A percentile compares a stretch with the other conserved stretches of the same genome.
phyloP scores from a whole-genome alignment of 2,888 invertebrate genomes.

The Saturnia japonica region DNA sequence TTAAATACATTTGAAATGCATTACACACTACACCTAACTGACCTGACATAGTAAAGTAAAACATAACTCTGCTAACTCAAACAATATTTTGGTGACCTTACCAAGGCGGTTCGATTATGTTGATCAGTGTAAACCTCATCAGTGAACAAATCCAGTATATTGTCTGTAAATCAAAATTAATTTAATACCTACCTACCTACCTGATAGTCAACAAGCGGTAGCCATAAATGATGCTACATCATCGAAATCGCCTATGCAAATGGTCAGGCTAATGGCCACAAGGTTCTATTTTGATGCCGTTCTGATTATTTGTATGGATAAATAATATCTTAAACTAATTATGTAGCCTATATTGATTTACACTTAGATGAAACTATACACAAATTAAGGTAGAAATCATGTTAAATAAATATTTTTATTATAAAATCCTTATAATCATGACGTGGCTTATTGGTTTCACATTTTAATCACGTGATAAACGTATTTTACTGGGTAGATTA shows the following conservation, averaged over 20 bases:
- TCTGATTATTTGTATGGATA: neutral
- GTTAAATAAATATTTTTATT: neutral
- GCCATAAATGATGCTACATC: neutral
- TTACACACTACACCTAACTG: too few relatives aligned
- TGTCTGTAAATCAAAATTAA: neutral
- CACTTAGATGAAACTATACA: neutral
- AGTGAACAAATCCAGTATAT: neutral
- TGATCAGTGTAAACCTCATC: neutral
- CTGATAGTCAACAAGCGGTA: neutral
- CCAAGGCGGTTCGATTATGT: neutral
- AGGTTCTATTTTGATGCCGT: neutral
- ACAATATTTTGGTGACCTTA: neutral
- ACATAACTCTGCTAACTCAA: neutral
- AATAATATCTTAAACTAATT: neutral
- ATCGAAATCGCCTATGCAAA: neutral
- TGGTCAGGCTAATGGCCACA: constrained; percentile 1
- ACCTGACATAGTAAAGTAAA: neutral
- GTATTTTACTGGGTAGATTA: too few relatives aligned
- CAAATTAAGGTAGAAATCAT: neutral
- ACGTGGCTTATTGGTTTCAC: neutral
- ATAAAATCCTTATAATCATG: neutral
- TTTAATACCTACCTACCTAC: neutral
- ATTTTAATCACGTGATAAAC: too few relatives aligned
- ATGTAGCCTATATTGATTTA: neutral
- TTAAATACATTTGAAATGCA: neutral